These are phyloP conservation scores for Gastrophysa polygoni DNA, from an alignment of 2,888 invertebrate species.

Conservation along the genomic window DNA sequence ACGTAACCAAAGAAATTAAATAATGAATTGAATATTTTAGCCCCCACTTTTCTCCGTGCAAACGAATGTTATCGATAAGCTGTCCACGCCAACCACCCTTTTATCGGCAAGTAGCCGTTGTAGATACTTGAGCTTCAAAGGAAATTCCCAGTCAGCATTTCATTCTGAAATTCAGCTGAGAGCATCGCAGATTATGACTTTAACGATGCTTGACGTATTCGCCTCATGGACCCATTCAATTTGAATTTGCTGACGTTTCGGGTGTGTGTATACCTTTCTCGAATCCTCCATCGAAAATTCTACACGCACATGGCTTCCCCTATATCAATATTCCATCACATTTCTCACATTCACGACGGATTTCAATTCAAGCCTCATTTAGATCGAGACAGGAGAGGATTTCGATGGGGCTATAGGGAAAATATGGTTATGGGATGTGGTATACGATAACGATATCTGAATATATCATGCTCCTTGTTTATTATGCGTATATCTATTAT, in stretches of 20 bases:
- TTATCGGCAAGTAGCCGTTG: slow-evolving; percentile 1
- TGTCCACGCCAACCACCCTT: neutral
- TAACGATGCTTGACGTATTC: slow-evolving; percentile 23
- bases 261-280: slow-evolving; percentile 11
- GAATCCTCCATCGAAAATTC: slow-evolving; percentile 20
- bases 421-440: neutral
- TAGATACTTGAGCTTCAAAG: neutral
- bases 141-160: slow-evolving; percentile 12
- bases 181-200: slow-evolving; percentile 16
- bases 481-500: too few species aligned
- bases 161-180: neutral
- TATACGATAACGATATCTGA: too few species aligned
- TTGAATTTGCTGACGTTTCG: slow-evolving; percentile 25
- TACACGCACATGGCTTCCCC: slow-evolving; percentile 13
- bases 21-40: neutral
- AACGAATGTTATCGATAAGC: neutral
- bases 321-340: slow-evolving; percentile 18
- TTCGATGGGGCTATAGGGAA: neutral
- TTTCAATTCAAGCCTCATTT: slow-evolving; percentile 1
- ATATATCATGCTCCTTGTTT: too few species aligned
- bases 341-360: slow-evolving; percentile 9
- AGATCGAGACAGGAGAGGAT: slow-evolving; percentile 1
- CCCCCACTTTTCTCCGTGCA: neutral
- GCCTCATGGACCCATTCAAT: slow-evolving; percentile 18
- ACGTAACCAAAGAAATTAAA: too few species aligned